Base-by-base conservation (phyloP, 1,140 invertebrate species). In the Panagrolaimus sp. region DNA sequence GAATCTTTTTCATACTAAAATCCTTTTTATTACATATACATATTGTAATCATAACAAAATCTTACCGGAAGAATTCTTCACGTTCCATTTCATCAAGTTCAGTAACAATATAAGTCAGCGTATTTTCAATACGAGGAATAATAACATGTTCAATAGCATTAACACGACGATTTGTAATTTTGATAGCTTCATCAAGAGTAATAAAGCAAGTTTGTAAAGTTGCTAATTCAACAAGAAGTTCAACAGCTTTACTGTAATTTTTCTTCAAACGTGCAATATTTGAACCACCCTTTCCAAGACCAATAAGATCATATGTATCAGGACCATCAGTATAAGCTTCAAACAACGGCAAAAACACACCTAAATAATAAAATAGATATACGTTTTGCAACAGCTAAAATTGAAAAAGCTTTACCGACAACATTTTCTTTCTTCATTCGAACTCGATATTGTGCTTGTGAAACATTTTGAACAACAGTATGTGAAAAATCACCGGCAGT, bases 141-240 rank as follows among this genome's bases (percentile, higher is more conserved):
- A 99, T 98, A 51, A 98, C 94, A 84, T 99, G 93, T 85, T 99
- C 96, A 85, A 99, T 97, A 78, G 96, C 96, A 85, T 99, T 99
- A 14, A 99, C 96, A 89, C 96, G 89, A 75, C 96, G 88, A 84
- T 97, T 97, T 8, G 94, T 97, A 53, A 93, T 89, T 85, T 97
- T 97, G 75, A 97, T 97, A 31, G 95, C 93, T 85, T 96, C 93
- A 85, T 97, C 94, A 47, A 97, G 84, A 48, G 93, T 96, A 7
- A 97, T 91, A 84, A 97, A 97, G 46, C 92, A 96, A 1, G 93
- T 96, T 84, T 97, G 94, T 57, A 97, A 84, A 11, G 93, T 96
- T 11, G 94, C 94, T 76, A 97, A 84, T 81, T 96, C 92, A 4
- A 97, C 92, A 45, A 97, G 85, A 5, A 97, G 84, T 79, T 93